Base-by-base conservation (phyloP, 2,888 invertebrate species). In the Drosophila atripex region DNA sequence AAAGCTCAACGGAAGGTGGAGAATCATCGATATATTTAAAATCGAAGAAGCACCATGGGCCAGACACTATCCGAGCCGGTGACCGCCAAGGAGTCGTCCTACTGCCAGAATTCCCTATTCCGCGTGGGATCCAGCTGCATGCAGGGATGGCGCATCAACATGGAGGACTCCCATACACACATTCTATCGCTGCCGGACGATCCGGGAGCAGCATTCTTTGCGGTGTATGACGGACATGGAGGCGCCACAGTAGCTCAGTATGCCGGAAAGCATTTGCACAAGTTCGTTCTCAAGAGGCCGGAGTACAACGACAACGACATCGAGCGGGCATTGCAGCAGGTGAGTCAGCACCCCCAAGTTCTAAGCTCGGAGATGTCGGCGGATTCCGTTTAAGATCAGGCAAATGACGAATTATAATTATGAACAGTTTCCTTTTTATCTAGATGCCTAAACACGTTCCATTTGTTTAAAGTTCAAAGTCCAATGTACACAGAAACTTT, bases 111-210 rank as follows among this genome's bases (percentile, higher is more conserved):
- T 90, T 92, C 93, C 14, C 92, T 93, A 2, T 94, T 92, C 86
- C 91, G 93, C 1, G 92, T 99, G 7, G 99, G 98, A 14, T 97
- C 98, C 2, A 98, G 98, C 30, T 98, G 97, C 90, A 99, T 99
- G 99, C 99, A 99, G 92, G 99, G 99, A 91, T 99, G 99, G 99
- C 93, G 99, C 72, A 95, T 98, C 63, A 97, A 97, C 77, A 99
- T 99, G 99, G 99, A 99, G 93, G 99, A 99, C 92, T 97, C 98
- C 0, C 99, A 99, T 91, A 98, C 98, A 32, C 98, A 99, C 88
- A 96, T 99, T 78, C 93, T 99, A 9, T 96, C 97, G 0, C 91
- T 98, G 77, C 97, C 97, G 1, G 98, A 98, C 89, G 99, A 99
- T 92, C 97, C 97, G 25, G 95, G 95, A 16, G 95, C 98, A 21